phyloP scores from a whole-genome alignment of 2,888 invertebrate genomes.

The Cataglyphis livida region DNA sequence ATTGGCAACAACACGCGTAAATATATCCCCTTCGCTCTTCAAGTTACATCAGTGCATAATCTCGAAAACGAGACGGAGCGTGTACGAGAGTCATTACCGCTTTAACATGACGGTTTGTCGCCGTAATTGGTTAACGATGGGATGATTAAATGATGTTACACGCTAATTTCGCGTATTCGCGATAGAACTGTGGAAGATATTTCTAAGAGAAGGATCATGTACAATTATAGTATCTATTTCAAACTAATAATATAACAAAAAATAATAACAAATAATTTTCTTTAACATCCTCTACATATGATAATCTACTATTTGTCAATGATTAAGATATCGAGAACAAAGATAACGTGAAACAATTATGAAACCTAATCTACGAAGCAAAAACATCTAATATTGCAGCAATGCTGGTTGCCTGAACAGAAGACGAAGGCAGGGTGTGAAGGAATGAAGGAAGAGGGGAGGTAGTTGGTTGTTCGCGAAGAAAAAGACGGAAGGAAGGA shows the following conservation, averaged over 20 bases:
- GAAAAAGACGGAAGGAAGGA: conserved; percentile 73
- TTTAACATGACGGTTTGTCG: conserved; percentile 42
- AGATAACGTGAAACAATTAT: conserved; percentile 1
- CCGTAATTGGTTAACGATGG: conserved; percentile 46
- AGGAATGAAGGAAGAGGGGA: conserved; percentile 28
- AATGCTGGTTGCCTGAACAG: conserved; percentile 29
- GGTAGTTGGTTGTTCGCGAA: conserved; percentile 58
- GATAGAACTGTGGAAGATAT: conserved; percentile 19
- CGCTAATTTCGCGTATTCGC: conserved; percentile 22
- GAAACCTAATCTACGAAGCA: conserved; percentile 11
- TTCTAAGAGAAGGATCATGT: neutral
- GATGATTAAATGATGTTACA: conserved; percentile 25
- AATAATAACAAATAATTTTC: conserved; percentile 8
- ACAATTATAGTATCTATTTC: conserved; percentile 17
- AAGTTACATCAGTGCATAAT: conserved; percentile 22
- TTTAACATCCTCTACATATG: neutral
- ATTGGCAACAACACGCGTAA: conserved; percentile 29
- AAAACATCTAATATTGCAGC: neutral
- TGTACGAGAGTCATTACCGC: conserved; percentile 19
- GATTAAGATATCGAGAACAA: neutral
- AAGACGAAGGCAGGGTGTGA: conserved; percentile 18
- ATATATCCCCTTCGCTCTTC: neutral
- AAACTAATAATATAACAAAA: conserved; percentile 20
- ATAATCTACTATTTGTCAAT: neutral
- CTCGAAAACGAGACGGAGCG: conserved; percentile 27